Evolutionary conservation across 2,888 invertebrate species (phyloP).

Genomic region (Ophion obscuratus): DNA sequence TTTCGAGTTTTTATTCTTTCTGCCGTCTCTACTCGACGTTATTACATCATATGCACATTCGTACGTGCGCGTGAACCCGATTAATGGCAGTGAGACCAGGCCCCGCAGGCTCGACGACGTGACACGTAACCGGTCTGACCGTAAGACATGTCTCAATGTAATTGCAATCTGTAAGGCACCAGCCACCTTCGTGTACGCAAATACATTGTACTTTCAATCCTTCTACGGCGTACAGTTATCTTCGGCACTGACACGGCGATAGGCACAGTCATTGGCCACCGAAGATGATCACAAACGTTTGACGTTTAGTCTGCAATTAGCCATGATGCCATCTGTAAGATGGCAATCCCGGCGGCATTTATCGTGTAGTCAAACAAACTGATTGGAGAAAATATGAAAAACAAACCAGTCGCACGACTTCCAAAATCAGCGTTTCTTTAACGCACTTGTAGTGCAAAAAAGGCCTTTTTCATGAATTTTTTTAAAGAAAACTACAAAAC

Average conservation of each 20-base stretch:
- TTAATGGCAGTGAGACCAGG: constrained; percentile 1
- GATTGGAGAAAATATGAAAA: too few relatives aligned
- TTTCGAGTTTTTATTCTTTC: neutral
- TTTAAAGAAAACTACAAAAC: too few relatives aligned
- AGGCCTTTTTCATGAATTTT: too few relatives aligned
- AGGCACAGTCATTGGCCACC: constrained; percentile 28
- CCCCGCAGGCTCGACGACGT: constrained; percentile 44
- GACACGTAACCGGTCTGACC: constrained; percentile 49
- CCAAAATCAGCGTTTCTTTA: too few relatives aligned
- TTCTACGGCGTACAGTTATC: constrained; percentile 11
- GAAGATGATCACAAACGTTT: neutral
- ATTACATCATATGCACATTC: constrained; percentile 24
- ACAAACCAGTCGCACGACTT: too few relatives aligned
- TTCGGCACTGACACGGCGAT: neutral
- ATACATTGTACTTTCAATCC: neutral
- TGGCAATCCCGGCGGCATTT: too few relatives aligned
- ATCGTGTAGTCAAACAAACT: too few relatives aligned
- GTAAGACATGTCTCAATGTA: constrained; percentile 39
- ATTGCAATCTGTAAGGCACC: constrained; percentile 36
- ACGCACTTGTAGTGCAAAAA: too few relatives aligned
- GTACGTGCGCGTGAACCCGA: constrained; percentile 8
- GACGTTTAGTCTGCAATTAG: too few relatives aligned
- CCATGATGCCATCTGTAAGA: too few relatives aligned
- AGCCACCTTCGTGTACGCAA: constrained; percentile 29
- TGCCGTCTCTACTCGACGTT: constrained; percentile 3